Conservation (phyloP, 2,113 vertebrate species). For the Gallinago undulata region DNA sequence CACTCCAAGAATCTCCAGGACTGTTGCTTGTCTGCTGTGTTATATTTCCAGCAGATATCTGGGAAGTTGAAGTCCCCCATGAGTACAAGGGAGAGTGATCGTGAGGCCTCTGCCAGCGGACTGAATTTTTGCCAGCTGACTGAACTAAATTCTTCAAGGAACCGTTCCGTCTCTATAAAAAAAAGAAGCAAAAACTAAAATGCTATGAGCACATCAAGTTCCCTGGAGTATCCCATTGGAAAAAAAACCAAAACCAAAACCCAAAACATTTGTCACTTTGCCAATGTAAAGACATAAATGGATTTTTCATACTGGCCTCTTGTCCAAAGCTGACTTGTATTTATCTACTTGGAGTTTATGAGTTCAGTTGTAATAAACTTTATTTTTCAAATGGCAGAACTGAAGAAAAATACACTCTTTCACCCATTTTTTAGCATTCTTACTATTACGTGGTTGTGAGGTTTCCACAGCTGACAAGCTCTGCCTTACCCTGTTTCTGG, state of each 20-base stretch:
- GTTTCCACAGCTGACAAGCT: neutral
- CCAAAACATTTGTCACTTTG: neutral
- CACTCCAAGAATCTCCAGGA: too few species aligned
- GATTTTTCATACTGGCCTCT: neutral
- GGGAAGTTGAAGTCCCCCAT: too few species aligned
- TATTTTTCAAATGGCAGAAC: neutral
- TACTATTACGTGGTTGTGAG: accelerated
- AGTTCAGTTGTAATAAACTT: neutral
- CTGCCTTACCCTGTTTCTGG: neutral
- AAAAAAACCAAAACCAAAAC: too few species aligned
- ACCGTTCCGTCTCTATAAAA: neutral
- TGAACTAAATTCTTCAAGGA: neutral
- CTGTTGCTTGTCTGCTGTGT: too few species aligned
- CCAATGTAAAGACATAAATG: accelerated
- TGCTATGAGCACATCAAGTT: neutral
- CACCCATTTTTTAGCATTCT: neutral
- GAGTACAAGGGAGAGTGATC: too few species aligned
- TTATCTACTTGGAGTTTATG: neutral
- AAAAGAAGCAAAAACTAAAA: neutral
- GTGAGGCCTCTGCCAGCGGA: too few species aligned
- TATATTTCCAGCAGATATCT: too few species aligned
- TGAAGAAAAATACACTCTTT: neutral
- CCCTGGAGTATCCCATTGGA: neutral
- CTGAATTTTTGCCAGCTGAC: too few species aligned
- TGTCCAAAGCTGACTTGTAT: neutral